phyloP scores from a whole-genome alignment of 2,888 invertebrate species.

The Hirtodrosophila trivittata region DNA sequence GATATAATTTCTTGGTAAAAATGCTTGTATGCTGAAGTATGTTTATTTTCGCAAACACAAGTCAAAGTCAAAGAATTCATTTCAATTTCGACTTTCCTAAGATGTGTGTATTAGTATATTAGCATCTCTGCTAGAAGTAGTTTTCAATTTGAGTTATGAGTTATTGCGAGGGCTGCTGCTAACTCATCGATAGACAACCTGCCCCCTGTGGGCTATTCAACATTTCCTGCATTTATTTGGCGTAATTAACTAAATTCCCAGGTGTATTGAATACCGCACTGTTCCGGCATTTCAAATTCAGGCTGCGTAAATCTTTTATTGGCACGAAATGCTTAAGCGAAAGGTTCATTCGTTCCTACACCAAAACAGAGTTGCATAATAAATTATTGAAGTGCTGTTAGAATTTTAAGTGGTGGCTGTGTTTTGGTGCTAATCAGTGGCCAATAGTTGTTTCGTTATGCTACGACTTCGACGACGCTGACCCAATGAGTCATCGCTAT shows the following conservation, averaged over 20 bases:
- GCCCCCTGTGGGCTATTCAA: constrained; percentile 33
- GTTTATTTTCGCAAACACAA: not conserved
- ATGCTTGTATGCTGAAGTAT: not conserved
- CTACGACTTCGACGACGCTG: not conserved
- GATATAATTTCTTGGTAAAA: not conserved
- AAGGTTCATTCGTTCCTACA: constrained; percentile 47
- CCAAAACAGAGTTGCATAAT: constrained; percentile 67
- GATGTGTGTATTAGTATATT: not conserved
- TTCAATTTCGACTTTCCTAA: not conserved
- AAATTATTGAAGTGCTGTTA: constrained; percentile 70
- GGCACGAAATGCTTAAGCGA: constrained; percentile 68
- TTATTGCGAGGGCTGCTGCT: constrained; percentile 20
- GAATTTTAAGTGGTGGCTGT: constrained; percentile 49
- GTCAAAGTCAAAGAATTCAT: too few species aligned
- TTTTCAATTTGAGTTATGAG: constrained; percentile 46
- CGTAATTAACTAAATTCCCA: constrained; percentile 75
- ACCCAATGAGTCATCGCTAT: constrained; percentile 26
- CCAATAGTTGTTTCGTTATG: constrained; percentile 22
- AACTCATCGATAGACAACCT: constrained; percentile 16
- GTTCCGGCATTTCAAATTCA: constrained; percentile 66
- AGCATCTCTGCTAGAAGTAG: not conserved
- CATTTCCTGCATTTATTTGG: constrained; percentile 70
- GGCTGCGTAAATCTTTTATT: constrained; percentile 74
- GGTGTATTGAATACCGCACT: constrained; percentile 58
- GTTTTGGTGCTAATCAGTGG: constrained; percentile 62